Percentiles rank a stretch among this genome's conserved stretches.
phyloP scores from a whole-genome alignment of 2,113 vertebrate genomes.

The Strigops habroptila region DNA sequence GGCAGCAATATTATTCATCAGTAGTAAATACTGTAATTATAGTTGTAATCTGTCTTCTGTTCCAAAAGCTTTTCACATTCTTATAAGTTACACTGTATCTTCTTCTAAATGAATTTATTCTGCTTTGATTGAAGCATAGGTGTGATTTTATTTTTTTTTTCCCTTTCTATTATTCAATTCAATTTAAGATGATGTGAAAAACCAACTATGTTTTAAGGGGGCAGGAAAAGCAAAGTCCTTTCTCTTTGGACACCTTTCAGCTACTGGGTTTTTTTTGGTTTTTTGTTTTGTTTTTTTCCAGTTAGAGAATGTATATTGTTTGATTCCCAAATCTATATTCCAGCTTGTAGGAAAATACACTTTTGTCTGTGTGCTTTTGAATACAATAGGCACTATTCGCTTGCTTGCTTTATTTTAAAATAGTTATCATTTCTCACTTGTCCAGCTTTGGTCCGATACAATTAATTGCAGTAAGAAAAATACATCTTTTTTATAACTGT shows the following conservation, averaged over 20 bases:
- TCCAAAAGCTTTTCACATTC: background rate
- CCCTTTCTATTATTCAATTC: background rate
- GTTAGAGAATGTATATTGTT: background rate
- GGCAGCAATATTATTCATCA: background rate
- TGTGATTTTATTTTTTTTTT: background rate
- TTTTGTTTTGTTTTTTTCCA: background rate
- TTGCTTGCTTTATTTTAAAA: background rate
- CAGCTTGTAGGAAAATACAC: background rate
- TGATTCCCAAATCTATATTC: background rate
- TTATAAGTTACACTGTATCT: background rate
- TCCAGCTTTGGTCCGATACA: background rate
- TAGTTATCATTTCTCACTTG: background rate
- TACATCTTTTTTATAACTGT: background rate
- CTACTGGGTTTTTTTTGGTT: background rate
- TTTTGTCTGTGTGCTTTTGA: background rate
- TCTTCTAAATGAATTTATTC: background rate
- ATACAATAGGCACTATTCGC: background rate
- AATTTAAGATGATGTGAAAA: background rate
- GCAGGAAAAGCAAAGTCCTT: background rate
- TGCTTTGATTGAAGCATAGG: background rate
- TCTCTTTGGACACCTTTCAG: background rate
- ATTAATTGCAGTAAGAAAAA: background rate
- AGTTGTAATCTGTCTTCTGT: background rate
- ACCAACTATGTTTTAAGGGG: background rate
- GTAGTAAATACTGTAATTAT: slow-evolving; percentile 16